These are phyloP conservation scores for Tyria jacobaeae DNA, from an alignment of 2,888 invertebrate genomes.

Conservation along the genomic window DNA sequence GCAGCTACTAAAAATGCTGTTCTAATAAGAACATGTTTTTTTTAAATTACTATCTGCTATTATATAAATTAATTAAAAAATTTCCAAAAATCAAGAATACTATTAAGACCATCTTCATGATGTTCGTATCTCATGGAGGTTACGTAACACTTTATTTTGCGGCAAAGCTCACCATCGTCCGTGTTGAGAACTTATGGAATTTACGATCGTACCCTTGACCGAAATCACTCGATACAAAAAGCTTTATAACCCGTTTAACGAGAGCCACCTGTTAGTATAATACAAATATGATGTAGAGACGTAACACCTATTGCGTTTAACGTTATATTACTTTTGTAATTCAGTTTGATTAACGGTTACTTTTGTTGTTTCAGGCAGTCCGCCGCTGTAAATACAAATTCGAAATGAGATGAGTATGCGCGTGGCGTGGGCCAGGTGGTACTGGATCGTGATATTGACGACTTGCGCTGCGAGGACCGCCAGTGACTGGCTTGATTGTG, in stretches of 20 bases:
- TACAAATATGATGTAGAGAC: constrained; percentile 60
- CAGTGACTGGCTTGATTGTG: constrained; percentile 95
- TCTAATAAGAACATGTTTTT: no score
- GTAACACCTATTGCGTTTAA: constrained; percentile 50
- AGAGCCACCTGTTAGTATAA: constrained; percentile 60
- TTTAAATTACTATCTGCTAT: no score
- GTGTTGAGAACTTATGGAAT: constrained; percentile 39
- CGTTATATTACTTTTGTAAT: constrained; percentile 63
- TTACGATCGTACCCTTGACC: constrained; percentile 60
- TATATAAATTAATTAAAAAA: constrained; percentile 27
- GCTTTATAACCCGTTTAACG: constrained; percentile 50
- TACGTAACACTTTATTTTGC: constrained; percentile 45
- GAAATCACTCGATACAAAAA: constrained; percentile 54
- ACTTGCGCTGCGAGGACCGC: constrained; percentile 83
- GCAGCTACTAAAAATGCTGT: no score
- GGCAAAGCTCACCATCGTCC: constrained; percentile 28
- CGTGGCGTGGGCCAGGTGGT: constrained; percentile 85
- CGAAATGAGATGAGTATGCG: constrained; percentile 87
- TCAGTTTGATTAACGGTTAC: constrained; percentile 64
- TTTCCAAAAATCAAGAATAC: constrained; percentile 19
- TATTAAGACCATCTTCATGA: constrained; percentile 37
- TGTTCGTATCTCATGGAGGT: constrained; percentile 38
- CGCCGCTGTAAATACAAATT: constrained; percentile 81
- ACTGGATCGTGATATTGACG: constrained; percentile 84
- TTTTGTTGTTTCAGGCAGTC: constrained; percentile 82